Evolutionary conservation across 2,797 vertebrate genomes (phyloP).

Genomic region (Bucorvus abyssinicus): DNA sequence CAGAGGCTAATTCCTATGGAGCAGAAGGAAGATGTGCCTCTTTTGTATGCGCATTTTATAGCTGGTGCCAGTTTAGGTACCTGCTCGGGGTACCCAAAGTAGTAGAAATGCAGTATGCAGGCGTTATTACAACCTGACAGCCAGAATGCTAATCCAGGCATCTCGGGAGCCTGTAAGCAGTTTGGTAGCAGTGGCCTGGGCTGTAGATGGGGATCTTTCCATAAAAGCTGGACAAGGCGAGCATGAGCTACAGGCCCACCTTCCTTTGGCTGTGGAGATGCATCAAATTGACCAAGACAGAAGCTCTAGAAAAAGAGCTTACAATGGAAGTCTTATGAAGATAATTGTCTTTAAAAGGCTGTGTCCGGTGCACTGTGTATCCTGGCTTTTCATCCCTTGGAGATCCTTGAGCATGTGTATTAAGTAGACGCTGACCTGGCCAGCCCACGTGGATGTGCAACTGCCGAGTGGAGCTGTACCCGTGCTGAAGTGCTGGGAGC

Average conservation of each 20-base stretch:
- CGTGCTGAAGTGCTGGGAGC: not conserved
- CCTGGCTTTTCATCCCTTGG: not conserved
- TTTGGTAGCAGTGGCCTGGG: not conserved
- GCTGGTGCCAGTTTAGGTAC: not conserved
- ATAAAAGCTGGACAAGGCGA: not conserved
- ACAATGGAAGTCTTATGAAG: not conserved
- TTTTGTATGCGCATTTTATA: not conserved
- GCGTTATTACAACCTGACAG: not conserved
- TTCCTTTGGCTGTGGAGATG: not conserved
- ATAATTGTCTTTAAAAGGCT: not conserved
- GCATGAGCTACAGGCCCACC: not conserved
- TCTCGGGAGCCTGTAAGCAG: not conserved
- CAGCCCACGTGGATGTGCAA: fast-evolving
- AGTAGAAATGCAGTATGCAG: not conserved
- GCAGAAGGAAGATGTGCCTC: not conserved
- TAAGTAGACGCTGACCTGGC: not conserved
- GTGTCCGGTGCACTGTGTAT: fast-evolving
- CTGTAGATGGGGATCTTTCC: not conserved
- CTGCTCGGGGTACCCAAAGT: not conserved
- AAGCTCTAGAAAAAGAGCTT: not conserved
- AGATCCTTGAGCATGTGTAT: not conserved
- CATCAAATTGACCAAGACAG: not conserved
- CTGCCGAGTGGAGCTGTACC: fast-evolving
- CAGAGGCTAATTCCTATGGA: not conserved
- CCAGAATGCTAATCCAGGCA: not conserved